These are phyloP conservation scores for Zophobas atratus DNA, from an alignment of 1,140 invertebrate species.

Conservation along the genomic window DNA sequence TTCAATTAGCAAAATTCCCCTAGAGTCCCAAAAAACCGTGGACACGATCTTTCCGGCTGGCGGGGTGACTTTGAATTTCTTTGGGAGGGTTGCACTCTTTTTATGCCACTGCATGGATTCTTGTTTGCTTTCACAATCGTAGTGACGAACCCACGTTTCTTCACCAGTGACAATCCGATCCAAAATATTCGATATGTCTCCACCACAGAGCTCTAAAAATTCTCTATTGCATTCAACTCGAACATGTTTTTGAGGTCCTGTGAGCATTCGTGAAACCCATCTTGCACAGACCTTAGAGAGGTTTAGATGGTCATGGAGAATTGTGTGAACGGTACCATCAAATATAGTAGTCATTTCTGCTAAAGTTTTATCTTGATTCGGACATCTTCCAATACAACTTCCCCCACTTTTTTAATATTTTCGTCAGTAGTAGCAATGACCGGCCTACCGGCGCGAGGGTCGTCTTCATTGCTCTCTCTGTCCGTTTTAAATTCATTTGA, in stretches of 20 bases:
- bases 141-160: conserved; percentile 57
- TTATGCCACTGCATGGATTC: conserved; percentile 39
- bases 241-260: neutral
- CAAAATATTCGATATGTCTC: conserved; percentile 10
- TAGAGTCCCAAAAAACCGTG: neutral
- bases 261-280: conserved; percentile 35
- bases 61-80: conserved; percentile 56
- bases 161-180: conserved; percentile 40
- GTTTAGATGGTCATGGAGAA: conserved; percentile 15
- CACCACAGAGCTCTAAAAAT: conserved; percentile 44
- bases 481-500: neutral
- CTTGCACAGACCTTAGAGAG: conserved; percentile 24
- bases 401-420: too few relatives aligned
- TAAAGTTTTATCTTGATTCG: conserved; percentile 61
- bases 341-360: conserved; percentile 47
- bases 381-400: conserved; percentile 57
- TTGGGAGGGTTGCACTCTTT: conserved; percentile 52
- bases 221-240: neutral
- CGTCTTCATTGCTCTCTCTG: neutral
- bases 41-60: conserved; percentile 52
- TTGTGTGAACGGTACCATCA: conserved; percentile 3
- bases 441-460: conserved; percentile 10
- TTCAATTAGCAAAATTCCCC: conserved; percentile 5
- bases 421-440: too few relatives aligned
- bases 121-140: conserved; percentile 42